phyloP scores from a whole-genome alignment of 2,888 invertebrate species.

The Beris morrisii region DNA sequence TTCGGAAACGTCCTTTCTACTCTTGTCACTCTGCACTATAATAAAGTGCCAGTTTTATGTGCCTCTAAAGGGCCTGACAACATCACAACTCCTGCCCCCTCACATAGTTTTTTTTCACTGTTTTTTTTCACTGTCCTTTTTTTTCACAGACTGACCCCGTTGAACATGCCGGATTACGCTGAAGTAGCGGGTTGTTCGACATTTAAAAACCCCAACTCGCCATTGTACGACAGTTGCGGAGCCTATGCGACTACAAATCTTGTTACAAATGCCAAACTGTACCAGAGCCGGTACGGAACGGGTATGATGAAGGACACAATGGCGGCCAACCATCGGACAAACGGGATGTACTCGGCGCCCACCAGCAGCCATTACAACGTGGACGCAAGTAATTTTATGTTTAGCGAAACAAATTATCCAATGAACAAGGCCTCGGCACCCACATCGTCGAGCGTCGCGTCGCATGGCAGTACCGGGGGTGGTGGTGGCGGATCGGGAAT shows the following conservation, averaged over 20 bases:
- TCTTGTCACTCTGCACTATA: too few relatives aligned
- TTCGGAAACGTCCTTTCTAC: too few relatives aligned
- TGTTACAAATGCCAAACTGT: constrained; percentile 55
- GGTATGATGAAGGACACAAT: constrained; percentile 42
- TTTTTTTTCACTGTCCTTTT: not conserved
- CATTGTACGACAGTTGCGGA: constrained; percentile 55
- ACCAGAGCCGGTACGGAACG: constrained; percentile 52
- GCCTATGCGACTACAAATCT: constrained; percentile 57
- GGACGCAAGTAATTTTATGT: constrained; percentile 42
- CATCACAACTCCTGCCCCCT: too few relatives aligned
- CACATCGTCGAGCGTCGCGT: constrained; percentile 26
- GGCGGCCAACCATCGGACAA: constrained; percentile 38
- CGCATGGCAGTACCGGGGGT: constrained; percentile 38
- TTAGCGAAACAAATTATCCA: constrained; percentile 43
- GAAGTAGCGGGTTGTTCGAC: constrained; percentile 56
- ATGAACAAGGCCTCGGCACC: constrained; percentile 40
- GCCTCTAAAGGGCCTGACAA: too few relatives aligned
- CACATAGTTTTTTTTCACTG: not conserved
- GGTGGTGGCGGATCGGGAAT: constrained; percentile 33
- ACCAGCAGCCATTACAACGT: constrained; percentile 53
- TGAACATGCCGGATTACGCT: constrained; percentile 58
- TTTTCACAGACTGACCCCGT: constrained; percentile 51
- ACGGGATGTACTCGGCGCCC: constrained; percentile 55
- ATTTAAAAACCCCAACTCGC: constrained; percentile 53
- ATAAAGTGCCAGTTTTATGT: too few relatives aligned